Evolutionary conservation across 2,797 vertebrate genomes (phyloP).

Genomic region (Chloroceryle amazona): DNA sequence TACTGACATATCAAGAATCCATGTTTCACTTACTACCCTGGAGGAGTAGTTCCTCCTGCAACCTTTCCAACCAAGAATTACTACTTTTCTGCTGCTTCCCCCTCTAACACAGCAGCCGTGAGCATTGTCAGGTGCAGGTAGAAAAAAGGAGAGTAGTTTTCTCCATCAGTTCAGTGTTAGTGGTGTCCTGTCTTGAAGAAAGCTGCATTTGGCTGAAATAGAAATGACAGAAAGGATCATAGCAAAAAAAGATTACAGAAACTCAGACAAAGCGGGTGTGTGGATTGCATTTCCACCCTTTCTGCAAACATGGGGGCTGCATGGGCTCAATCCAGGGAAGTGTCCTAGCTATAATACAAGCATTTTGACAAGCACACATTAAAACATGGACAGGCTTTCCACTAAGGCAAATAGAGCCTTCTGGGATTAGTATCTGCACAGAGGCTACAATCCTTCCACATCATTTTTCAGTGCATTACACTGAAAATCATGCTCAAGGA

Average conservation of each 20-base stretch:
- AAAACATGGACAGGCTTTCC: neutral
- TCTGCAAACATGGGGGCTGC: neutral
- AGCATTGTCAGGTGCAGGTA: neutral
- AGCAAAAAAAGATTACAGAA: neutral
- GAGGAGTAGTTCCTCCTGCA: neutral
- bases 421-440: neutral
- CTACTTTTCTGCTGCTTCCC: neutral
- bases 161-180: neutral
- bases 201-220: neutral
- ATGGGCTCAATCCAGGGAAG: neutral
- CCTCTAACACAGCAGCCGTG: neutral
- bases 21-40: slow-evolving; percentile 1
- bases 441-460: neutral
- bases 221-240: neutral
- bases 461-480: neutral
- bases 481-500: neutral
- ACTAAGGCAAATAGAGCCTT: neutral
- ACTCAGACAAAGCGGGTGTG: neutral
- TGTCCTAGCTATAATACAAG: neutral
- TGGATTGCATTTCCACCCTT: neutral
- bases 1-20: neutral
- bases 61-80: neutral
- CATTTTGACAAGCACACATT: neutral
- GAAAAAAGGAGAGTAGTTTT: neutral
- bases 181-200: neutral